phyloP scores from a whole-genome alignment of 2,888 invertebrate genomes.

The Heteromyza rotundicornis region DNA sequence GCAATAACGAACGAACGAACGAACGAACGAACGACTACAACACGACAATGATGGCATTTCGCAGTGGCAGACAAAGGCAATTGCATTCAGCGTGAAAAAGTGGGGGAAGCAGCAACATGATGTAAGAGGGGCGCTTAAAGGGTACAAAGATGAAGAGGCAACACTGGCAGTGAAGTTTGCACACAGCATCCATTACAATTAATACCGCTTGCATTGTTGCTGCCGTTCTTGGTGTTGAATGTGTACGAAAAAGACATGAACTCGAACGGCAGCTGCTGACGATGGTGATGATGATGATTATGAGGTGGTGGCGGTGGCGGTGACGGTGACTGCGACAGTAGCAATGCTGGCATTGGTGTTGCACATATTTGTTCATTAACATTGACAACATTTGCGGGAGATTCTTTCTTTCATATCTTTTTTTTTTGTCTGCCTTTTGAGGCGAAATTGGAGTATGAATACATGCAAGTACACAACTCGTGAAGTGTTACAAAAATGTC shows the following conservation, averaged over 20 bases:
- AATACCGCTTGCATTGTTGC: slow-evolving; percentile 25
- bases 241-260: not conserved
- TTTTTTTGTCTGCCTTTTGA: too few relatives aligned
- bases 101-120: not conserved
- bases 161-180: slow-evolving; percentile 4
- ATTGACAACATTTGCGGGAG: slow-evolving; percentile 17
- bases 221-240: not conserved
- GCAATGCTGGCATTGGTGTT: not conserved
- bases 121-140: not conserved
- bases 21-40: not conserved
- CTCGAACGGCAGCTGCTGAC: not conserved
- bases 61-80: not conserved
- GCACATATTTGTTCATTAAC: slow-evolving; percentile 34
- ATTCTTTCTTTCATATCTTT: too few relatives aligned
- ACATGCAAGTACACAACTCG: too few relatives aligned
- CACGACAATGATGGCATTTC: not conserved
- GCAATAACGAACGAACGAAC: not conserved
- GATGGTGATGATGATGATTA: too few relatives aligned
- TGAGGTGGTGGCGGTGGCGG: too few relatives aligned
- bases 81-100: not conserved
- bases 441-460: too few relatives aligned
- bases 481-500: too few relatives aligned
- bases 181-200: slow-evolving; percentile 30
- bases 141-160: not conserved
- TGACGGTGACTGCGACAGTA: slow-evolving; percentile 1